Base-by-base conservation (phyloP, 2,797 vertebrate species). In the Enoplosus armatus region DNA sequence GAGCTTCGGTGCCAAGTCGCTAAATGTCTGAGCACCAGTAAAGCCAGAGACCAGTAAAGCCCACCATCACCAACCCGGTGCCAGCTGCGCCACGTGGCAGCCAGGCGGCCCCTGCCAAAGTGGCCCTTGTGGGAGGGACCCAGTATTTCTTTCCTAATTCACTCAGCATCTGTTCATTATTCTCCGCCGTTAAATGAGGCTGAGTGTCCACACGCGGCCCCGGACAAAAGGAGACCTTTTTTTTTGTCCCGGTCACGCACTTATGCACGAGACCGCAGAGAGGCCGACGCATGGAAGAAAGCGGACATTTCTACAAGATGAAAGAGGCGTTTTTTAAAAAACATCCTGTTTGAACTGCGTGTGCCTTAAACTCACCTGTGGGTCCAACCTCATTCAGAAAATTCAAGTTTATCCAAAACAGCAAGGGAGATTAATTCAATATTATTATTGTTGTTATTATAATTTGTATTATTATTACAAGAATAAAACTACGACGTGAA, bases 161-260 rank as follows among this genome's bases (percentile, higher is more conserved):
- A 94, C 93, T 86, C 95, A 97, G 96, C 97, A 98, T 97, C 97
- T 98, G 97, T 97, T 97, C 96, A 96, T 96, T 95, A 96, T 92
- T 94, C 92, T 93, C 90, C 93, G 69, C 89, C 80, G 95, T 95
- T 95, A 95, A 94, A 95, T 92, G 91, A 93, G 89, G 77, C 79
- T 82, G 77, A 77, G 79, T 85, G 87, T 88, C 88, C 90, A 75
- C 82, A 75, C 87, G 75, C 54, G 80, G 72, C 55, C 83, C 79
- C 65, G 72, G 70, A 84, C 79, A 73, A 76, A 88, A 82, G 78
- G 60, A 74, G 45, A 76, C 61, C 18, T 33, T 27, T 75, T 59
- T 29, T 75, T 53, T 26, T 8, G 2, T 72, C 31, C 33, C 69
- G 74, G 83, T 91, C 87, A 89, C 58, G 79, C 72, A 83, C 64